Evolutionary conservation across 2,113 vertebrate species (phyloP).

Genomic region (Mormyrus lacerda): DNA sequence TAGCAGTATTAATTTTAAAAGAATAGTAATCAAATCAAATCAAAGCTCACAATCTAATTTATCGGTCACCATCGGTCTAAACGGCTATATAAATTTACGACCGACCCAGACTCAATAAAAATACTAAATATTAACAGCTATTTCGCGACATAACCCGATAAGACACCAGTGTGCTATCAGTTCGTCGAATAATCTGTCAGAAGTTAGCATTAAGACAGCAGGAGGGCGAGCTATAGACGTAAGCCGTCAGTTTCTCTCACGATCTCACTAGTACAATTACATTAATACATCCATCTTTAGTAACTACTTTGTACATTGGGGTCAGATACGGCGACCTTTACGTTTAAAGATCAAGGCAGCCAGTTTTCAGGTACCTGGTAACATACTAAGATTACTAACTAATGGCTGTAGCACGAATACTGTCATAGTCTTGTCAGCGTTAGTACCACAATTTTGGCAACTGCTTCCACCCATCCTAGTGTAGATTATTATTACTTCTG

Average conservation of each 20-base stretch:
- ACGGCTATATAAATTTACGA: not conserved
- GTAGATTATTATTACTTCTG: not conserved
- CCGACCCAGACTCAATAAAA: not conserved
- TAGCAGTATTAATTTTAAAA: not conserved
- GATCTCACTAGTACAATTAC: not conserved
- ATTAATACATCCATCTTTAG: not conserved
- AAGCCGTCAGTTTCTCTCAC: not conserved
- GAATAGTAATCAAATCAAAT: not conserved
- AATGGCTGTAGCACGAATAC: not conserved
- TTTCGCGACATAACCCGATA: not conserved
- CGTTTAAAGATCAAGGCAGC: not conserved
- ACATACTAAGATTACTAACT: not conserved
- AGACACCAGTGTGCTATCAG: not conserved
- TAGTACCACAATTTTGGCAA: not conserved
- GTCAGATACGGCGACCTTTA: not conserved
- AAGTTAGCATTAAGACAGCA: not conserved
- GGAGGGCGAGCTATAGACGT: not conserved
- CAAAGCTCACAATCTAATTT: not conserved
- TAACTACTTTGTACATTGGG: not conserved
- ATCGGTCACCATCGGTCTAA: not conserved
- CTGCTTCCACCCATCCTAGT: not conserved
- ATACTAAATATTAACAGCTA: not conserved
- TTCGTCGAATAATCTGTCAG: not conserved
- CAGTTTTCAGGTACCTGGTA: not conserved
- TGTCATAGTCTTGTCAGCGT: not conserved